Base-by-base conservation (phyloP, 2,888 invertebrate species). In the Morpho helenor region DNA sequence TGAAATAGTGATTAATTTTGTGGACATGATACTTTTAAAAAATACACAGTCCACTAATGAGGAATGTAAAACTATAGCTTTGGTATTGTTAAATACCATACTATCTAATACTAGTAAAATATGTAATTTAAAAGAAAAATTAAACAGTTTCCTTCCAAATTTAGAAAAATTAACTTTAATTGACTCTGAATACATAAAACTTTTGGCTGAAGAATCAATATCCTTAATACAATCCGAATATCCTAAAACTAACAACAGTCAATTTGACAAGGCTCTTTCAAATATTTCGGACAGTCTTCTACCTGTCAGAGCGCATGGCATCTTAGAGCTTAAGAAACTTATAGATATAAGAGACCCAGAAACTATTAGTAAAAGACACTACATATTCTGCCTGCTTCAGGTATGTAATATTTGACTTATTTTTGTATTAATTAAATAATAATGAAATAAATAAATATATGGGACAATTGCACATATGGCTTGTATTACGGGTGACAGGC, bases 261-360 rank as follows among this genome's bases (percentile, higher is more conserved):
- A 89, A 48, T 93, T 92, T 71, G 92, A 93, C 60, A 89, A 91
- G 69, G 95, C 95, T 0, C 75, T 96, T 56, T 80, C 91, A 53
- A 94, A 96, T 77, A 85, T 94, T 22, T 92, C 92, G 71, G 95
- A 96, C 84, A 91, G 93, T 39, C 75, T 95, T 58, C 78, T 97
- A 50, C 97, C 97, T n/a, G 93, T 95, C 0, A 92, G 94, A 76
- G 97, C 95, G 8, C 97, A 97, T 82, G 97, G 95, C 7, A 84
- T 97, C 44, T 93, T 96, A 67, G 85, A 92, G 52, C 79, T 97
- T 10, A 93, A 93, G 10, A 94, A 94, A 82, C 86, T 97, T n/a
- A 90, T 97, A 52, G 92, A 94, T 71, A 80, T 80, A 16, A 92
- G 90, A 65, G 94, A 97, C 82, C 68, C 84, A 39, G 93, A 93